Evolutionary conservation across 2,797 vertebrate genomes (phyloP).

Genomic region (Urocyon cinereoargenteus): DNA sequence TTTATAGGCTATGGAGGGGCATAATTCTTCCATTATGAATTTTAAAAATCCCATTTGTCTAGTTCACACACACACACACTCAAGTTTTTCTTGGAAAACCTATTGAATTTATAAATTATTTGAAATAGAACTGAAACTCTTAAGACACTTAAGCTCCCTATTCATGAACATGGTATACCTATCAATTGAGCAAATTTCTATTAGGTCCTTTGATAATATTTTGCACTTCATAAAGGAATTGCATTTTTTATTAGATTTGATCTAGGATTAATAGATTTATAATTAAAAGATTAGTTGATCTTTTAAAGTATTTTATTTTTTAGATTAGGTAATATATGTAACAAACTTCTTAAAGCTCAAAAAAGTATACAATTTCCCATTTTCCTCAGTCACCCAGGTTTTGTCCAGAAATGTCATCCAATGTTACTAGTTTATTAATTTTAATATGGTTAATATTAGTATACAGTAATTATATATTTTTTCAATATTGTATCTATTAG

Average conservation of each 20-base stretch:
- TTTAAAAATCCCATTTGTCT: not conserved
- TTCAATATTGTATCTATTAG: not conserved
- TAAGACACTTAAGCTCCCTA: not conserved
- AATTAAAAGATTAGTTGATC: not conserved
- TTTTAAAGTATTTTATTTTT: constrained; percentile 40
- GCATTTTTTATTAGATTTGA: not conserved
- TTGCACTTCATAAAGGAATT: not conserved
- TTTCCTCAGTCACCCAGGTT: constrained; percentile 18
- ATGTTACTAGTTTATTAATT: not conserved
- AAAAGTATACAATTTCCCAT: not conserved
- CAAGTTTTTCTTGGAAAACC: not conserved
- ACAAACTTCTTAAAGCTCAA: not conserved
- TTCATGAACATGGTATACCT: not conserved
- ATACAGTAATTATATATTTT: not conserved
- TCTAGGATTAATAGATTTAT: not conserved
- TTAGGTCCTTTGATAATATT: not conserved
- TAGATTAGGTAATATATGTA: not conserved
- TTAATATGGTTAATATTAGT: not conserved
- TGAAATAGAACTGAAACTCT: not conserved
- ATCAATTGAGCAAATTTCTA: not conserved
- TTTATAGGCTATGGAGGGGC: not conserved
- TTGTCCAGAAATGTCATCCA: constrained; percentile 5
- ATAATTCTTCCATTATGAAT: not conserved
- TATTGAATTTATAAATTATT: constrained; percentile 18
- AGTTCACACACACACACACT: not conserved